phyloP scores from a whole-genome alignment of 2,113 vertebrate genomes.

The Terrapene triunguis region DNA sequence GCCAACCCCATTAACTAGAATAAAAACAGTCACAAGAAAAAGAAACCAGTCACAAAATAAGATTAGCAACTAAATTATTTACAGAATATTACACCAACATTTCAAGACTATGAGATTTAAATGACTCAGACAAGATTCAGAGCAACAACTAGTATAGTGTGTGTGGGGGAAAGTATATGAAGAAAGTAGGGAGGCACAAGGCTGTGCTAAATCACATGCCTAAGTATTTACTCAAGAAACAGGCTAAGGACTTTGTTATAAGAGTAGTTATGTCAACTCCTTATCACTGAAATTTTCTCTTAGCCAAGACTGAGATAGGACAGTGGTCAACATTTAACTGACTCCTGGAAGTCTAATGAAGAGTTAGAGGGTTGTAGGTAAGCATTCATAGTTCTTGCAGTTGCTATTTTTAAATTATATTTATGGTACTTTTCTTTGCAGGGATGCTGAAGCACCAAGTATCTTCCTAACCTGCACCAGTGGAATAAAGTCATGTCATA shows the following conservation, averaged over 20 bases:
- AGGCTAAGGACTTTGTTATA: background rate
- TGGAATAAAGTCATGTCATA: constrained; percentile 39
- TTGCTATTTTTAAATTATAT: constrained; percentile 42
- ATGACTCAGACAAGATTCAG: constrained; percentile 43
- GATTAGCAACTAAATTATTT: constrained; percentile 65
- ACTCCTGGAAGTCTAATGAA: constrained; percentile 21
- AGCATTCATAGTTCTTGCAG: constrained; percentile 24
- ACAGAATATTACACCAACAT: constrained; percentile 61
- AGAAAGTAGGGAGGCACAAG: background rate
- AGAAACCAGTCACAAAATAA: constrained; percentile 57
- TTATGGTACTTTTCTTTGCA: background rate
- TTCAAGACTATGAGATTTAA: constrained; percentile 38
- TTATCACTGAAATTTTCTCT: constrained; percentile 5
- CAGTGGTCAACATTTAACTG: background rate
- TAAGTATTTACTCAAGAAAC: background rate
- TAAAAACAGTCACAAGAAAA: background rate
- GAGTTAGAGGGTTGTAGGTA: constrained; percentile 21
- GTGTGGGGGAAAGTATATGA: background rate
- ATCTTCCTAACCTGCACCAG: constrained; percentile 48
- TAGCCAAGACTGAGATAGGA: constrained; percentile 28
- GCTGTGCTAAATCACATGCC: background rate
- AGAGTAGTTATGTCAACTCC: background rate
- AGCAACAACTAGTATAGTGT: background rate
- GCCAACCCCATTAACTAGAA: background rate
- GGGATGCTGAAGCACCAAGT: constrained; percentile 19